Percentiles rank a stretch among this genome's conserved stretches.
phyloP scores from a whole-genome alignment of 1,140 invertebrate genomes.

The Caligus rogercresseyi region DNA sequence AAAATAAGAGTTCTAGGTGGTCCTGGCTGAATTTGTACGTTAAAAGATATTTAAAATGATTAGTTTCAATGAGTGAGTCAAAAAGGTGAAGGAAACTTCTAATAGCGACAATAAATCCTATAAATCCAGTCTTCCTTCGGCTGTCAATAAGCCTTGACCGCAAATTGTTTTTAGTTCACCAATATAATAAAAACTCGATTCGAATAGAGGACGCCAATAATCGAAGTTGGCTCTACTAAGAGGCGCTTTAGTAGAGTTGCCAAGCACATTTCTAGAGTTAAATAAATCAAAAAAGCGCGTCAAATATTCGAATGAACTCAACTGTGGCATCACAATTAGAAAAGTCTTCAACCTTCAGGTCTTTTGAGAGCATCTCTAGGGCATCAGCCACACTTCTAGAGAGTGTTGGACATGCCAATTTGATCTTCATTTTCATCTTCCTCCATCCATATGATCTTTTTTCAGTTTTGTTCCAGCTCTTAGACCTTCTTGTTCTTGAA shows the following conservation, averaged over 20 bases:
- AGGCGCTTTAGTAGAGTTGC: constrained; percentile 21
- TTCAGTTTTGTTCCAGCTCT: constrained; percentile 12
- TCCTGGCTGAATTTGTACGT: constrained; percentile 30
- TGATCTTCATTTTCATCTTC: constrained; percentile 15
- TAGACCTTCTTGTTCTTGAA: constrained; percentile 10
- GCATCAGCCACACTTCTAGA: constrained; percentile 14
- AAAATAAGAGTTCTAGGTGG: constrained; percentile 31
- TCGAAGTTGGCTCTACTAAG: constrained; percentile 12
- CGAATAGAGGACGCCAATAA: constrained; percentile 15
- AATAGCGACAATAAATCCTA: constrained; percentile 11
- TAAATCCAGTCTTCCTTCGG: constrained; percentile 20
- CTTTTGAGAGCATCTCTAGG: background rate
- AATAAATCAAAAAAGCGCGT: constrained; percentile 22
- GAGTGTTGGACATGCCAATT: constrained; percentile 2
- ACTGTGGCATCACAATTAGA: background rate
- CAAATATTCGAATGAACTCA: constrained; percentile 8
- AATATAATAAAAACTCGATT: background rate
- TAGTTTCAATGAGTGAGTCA: constrained; percentile 5
- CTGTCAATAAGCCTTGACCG: background rate
- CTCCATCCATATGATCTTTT: constrained; percentile 1
- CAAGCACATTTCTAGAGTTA: constrained; percentile 20
- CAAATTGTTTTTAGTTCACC: background rate
- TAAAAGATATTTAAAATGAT: constrained; percentile 11
- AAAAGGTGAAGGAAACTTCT: constrained; percentile 8
- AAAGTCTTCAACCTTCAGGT: constrained; percentile 5